These are phyloP conservation scores for Mayetiola destructor DNA, from an alignment of 2,888 invertebrate species.

Conservation along the genomic window DNA sequence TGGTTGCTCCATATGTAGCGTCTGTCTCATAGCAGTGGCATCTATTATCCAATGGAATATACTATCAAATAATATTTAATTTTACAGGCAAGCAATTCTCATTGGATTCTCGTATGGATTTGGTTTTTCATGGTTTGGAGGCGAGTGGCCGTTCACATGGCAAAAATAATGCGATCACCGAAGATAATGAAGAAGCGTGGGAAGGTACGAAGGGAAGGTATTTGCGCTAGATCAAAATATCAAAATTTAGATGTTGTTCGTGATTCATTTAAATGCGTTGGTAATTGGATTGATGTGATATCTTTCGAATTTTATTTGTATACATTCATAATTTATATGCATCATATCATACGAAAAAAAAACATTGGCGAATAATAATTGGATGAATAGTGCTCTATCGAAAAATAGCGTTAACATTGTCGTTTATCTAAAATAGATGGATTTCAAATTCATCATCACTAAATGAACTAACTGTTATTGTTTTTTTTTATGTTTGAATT, in stretches of 20 bases:
- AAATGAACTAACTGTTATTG: too few species aligned
- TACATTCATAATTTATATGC: not conserved
- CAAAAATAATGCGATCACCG: constrained; percentile 24
- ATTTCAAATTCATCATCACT: too few species aligned
- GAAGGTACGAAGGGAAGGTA: constrained; percentile 38
- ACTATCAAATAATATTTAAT: not conserved
- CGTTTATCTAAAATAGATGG: too few species aligned
- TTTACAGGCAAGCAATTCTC: constrained; percentile 62
- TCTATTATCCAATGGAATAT: not conserved
- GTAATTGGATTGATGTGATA: not conserved
- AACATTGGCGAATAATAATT: too few species aligned
- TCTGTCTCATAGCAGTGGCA: too few species aligned
- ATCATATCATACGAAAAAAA: too few species aligned
- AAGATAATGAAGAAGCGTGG: constrained; percentile 32
- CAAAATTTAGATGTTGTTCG: constrained; percentile 13
- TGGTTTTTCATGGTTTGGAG: constrained; percentile 58
- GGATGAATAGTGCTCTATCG: too few species aligned
- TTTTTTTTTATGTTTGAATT: too few species aligned
- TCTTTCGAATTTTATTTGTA: not conserved
- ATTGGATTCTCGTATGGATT: constrained; percentile 78
- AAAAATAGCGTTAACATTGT: too few species aligned
- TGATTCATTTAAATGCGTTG: constrained; percentile 4
- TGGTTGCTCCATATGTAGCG: too few species aligned
- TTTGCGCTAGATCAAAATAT: constrained; percentile 23
- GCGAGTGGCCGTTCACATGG: constrained; percentile 24